These are phyloP conservation scores for Tetragonula carbonaria DNA, from an alignment of 2,888 invertebrate species.

Conservation along the genomic window DNA sequence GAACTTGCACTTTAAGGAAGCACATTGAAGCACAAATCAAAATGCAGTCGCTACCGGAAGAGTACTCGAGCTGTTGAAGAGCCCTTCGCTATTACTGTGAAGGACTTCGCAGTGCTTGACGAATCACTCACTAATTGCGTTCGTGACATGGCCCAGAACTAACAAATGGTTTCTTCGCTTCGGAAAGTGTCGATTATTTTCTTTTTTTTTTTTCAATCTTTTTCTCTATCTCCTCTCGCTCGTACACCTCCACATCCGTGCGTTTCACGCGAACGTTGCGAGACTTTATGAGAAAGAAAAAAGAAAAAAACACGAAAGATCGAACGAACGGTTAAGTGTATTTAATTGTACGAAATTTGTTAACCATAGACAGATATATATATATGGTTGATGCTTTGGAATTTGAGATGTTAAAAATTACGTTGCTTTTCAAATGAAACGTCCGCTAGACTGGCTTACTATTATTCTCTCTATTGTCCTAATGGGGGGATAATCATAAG, in stretches of 20 bases:
- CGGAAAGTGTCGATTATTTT: slow-evolving; percentile 67
- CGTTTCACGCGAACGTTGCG: not conserved
- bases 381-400: not conserved
- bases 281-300: not conserved
- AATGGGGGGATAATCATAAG: slow-evolving; percentile 80
- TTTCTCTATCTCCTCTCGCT: slow-evolving; percentile 5
- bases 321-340: not conserved
- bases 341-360: not conserved
- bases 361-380: no score
- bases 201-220: slow-evolving; percentile 33
- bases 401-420: not conserved
- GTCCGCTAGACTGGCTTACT: slow-evolving; percentile 47
- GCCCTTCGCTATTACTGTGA: slow-evolving; percentile 77
- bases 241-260: not conserved
- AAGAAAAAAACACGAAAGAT: not conserved
- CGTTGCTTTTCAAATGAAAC: slow-evolving; percentile 21
- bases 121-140: slow-evolving; percentile 84
- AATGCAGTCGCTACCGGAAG: slow-evolving; percentile 81
- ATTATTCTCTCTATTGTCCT: slow-evolving; percentile 77
- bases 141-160: slow-evolving; percentile 82
- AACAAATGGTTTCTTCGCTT: slow-evolving; percentile 79
- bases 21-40: slow-evolving; percentile 80
- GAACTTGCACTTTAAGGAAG: slow-evolving; percentile 74
- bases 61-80: slow-evolving; percentile 77
- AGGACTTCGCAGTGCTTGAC: slow-evolving; percentile 79